These are phyloP conservation scores for Eueides isabella DNA, from an alignment of 1,140 invertebrate genomes.

Conservation along the genomic window DNA sequence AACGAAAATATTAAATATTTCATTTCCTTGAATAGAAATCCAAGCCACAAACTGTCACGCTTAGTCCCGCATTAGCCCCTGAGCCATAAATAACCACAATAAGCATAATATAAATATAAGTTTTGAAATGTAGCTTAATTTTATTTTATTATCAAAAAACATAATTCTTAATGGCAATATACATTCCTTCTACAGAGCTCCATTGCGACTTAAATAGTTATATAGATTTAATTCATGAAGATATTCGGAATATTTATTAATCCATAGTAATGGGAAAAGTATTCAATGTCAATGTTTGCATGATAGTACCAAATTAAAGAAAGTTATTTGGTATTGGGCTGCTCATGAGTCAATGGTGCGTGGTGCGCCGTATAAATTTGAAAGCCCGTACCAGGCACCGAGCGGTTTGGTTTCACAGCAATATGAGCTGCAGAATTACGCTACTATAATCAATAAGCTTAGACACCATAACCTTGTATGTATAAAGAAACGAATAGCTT, in stretches of 20 bases:
- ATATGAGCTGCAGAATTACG: slow-evolving; percentile 60
- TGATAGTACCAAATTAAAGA: slow-evolving; percentile 73
- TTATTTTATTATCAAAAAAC: too few relatives aligned
- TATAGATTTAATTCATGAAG: neutral
- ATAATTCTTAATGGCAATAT: slow-evolving; percentile 1
- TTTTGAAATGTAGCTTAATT: too few relatives aligned
- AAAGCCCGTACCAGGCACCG: slow-evolving; percentile 62
- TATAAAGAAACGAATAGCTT: neutral
- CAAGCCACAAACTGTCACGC: too few relatives aligned
- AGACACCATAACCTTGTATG: neutral
- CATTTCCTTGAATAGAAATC: too few relatives aligned
- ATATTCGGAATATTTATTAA: slow-evolving; percentile 27
- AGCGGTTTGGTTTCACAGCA: slow-evolving; percentile 48
- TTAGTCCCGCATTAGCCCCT: too few relatives aligned
- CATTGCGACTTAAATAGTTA: neutral
- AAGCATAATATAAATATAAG: too few relatives aligned
- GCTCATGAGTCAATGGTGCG: slow-evolving; percentile 64
- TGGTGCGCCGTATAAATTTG: slow-evolving; percentile 61
- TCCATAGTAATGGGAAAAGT: slow-evolving; percentile 41
- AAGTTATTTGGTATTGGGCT: slow-evolving; percentile 64
- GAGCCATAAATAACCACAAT: too few relatives aligned
- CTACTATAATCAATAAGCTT: slow-evolving; percentile 73
- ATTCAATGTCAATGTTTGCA: slow-evolving; percentile 72
- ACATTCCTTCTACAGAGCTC: neutral
- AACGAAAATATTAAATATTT: too few relatives aligned